Base-by-base conservation (phyloP, 2,113 vertebrate species). In the Lophotis ruficrista region DNA sequence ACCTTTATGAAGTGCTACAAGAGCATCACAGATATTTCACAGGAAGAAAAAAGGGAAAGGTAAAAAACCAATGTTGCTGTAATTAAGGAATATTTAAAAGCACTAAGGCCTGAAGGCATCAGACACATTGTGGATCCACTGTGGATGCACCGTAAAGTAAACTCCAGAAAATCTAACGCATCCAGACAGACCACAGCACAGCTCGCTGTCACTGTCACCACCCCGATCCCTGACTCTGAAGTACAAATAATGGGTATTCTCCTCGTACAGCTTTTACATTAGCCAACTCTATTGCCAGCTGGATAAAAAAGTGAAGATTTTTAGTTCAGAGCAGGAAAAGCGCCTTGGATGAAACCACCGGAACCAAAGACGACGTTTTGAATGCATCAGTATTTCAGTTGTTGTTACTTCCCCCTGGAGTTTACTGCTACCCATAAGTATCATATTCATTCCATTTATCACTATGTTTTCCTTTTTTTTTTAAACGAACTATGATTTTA, bases 321-420 rank as follows among this genome's bases (percentile, higher is more conserved):
- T 82, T 27, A 58, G 37, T 75, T 79, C 31, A 89, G 27, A 72
- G 35, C 17, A 75, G 17, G 16, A 16, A 45, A 78, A 91, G 8
- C 1, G 0, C 7, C 33, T 78, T 58, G 41, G 31, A 75, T 41
- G 19, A 87, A 94, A 91, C 30, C 16, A 12, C 19, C 0, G 0
- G 38, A 81, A 84, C 31, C 21, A 58, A 8, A 79, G 48, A 64
- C 5, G 22, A 71, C 7, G 14, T 37, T 79, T 23, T 17, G 30
- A 37, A 87, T 71, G n/a, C 78, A 82, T 7, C 23, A 84, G 14
- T 15, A 47, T 23, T 66, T 61, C 48, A 66, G 19, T 19, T 57
- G 19, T 38, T 61, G 38, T 8, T 73, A 41, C 9, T 12, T 69
- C 10, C 24, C 45, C 9, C 1, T 54, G 1, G 27, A 62, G 47